A percentile compares a stretch with the other conserved stretches of the same genome.
These are phyloP conservation scores for Adoxophyes honmai DNA, from an alignment of 1,140 invertebrate species.

Conservation along the genomic window DNA sequence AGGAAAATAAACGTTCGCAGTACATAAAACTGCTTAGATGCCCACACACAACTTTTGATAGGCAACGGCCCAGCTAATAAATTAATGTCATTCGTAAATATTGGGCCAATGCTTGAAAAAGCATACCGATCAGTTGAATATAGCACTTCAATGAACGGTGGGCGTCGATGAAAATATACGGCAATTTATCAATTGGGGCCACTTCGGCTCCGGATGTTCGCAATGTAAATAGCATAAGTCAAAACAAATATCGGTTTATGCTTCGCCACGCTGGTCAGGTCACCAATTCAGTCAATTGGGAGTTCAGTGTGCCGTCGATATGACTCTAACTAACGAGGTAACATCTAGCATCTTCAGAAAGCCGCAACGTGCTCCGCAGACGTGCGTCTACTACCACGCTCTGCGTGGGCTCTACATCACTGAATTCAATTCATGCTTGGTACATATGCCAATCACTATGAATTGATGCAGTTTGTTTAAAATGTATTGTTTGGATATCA, in stretches of 20 bases:
- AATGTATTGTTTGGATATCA: neutral
- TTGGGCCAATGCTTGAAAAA: no score
- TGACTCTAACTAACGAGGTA: neutral
- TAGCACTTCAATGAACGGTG: constrained; percentile 1
- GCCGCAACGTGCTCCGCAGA: neutral
- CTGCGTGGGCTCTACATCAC: neutral
- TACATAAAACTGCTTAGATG: no score
- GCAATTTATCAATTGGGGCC: constrained; percentile 28
- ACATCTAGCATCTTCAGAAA: neutral
- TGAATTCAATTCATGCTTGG: neutral
- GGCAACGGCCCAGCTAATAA: neutral
- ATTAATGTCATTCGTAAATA: neutral
- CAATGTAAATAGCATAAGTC: constrained; percentile 27
- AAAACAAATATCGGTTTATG: constrained; percentile 31
- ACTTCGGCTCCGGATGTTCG: constrained; percentile 25
- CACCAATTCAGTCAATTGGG: constrained; percentile 8
- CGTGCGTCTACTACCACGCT: no score
- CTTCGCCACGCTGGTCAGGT: no score
- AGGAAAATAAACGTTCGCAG: no score
- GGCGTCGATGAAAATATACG: constrained; percentile 24
- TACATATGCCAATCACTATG: neutral
- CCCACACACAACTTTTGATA: constrained; percentile 3
- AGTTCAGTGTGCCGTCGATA: constrained; percentile 17
- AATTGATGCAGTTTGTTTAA: constrained; percentile 9
- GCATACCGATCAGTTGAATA: constrained; percentile 1